Evolutionary conservation across 2,797 vertebrate species (phyloP), one percentile per base, ranked within the genome.

Genomic region (Rhinophrynus dorsalis): DNA sequence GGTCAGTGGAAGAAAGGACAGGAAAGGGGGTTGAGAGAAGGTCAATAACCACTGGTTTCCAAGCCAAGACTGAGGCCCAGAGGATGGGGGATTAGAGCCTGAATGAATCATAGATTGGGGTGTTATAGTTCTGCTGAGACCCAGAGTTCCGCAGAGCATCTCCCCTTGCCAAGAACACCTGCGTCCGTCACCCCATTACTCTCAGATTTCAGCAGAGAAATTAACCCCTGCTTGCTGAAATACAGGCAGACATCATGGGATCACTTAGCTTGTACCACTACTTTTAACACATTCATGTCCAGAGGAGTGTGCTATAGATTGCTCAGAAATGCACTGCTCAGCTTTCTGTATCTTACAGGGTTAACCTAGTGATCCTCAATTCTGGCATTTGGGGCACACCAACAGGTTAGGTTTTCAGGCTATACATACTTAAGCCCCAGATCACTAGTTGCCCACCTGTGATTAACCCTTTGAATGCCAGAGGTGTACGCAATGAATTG

Each of bases 161-260:
- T 52, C 24, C 21, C 20, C 27, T 33, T 61, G 37, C 50, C 45
- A 8, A 4, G 44, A 55, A 45, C 65, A 68, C 68, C 67, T 45
- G 42, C 59, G 64, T 37, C 7, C 40, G 20, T 71, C 50, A 30
- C 32, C 9, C 27, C 30, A 29, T 67, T 58, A 10, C 21, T 7
- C 45, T 58, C 38, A 21, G 35, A 12, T 18, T 29, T 7, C 29
- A 35, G 33, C 24, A 12, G 17, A 51, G 60, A 63, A 50, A 23
- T 35, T 51, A 52, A 64, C 45, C 61, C n/a, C n/a, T n/a, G n/a
- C 10, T 23, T 51, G 33, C 51, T 29, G 45, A 44, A 38, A 37
- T 27, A 51, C 60, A 51, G 45, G 26, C 47, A 3, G 32, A 27
- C n/a, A n/a, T n/a, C n/a, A n/a, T n/a, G n/a, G n/a, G n/a, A n/a